phyloP scores from a whole-genome alignment of 2,888 invertebrate genomes.

The Tachina grossa region DNA sequence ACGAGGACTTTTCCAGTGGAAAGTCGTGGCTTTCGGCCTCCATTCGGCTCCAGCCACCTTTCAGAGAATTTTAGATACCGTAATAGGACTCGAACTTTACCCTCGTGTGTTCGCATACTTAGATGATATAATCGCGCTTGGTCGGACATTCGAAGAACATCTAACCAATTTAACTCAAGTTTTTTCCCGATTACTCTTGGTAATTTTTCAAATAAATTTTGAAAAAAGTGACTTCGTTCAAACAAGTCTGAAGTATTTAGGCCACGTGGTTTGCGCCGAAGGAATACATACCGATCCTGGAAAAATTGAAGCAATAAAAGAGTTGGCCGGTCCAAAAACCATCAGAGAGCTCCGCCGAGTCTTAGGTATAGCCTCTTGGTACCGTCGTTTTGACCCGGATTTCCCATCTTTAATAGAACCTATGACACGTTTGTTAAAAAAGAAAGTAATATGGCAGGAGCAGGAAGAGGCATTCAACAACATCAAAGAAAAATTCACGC shows the following conservation, averaged over 20 bases:
- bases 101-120: not conserved
- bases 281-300: too few species aligned
- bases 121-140: not conserved
- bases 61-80: not conserved
- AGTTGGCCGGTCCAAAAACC: too few species aligned
- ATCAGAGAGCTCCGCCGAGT: too few species aligned
- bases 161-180: not conserved
- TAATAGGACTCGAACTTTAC: not conserved
- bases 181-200: not conserved
- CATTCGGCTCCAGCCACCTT: not conserved
- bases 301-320: too few species aligned
- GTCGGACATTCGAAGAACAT: not conserved
- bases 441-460: not conserved
- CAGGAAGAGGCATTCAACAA: too few species aligned
- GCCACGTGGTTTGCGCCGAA: too few species aligned
- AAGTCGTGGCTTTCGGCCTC: not conserved
- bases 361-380: too few species aligned
- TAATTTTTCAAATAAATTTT: not conserved
- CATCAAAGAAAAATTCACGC: not conserved
- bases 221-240: too few species aligned
- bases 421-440: too few species aligned
- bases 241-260: too few species aligned
- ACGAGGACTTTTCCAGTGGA: not conserved
- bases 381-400: too few species aligned
- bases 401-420: too few species aligned